Percentiles rank a stretch among this genome's conserved stretches.
Evolutionary conservation across 2,888 invertebrate genomes (phyloP).

Genomic region (Scaptomyza tumidula): DNA sequence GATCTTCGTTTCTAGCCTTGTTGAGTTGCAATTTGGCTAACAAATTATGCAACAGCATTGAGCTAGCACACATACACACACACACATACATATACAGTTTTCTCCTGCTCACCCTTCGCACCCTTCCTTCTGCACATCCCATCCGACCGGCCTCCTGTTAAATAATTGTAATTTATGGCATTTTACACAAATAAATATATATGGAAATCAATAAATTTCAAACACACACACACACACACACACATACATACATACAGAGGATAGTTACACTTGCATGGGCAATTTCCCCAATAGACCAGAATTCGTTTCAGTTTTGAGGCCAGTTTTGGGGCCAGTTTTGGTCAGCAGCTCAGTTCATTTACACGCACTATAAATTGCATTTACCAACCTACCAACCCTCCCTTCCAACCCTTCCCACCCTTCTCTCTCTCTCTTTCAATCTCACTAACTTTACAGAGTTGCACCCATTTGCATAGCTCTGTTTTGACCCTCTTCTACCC

Average conservation of each 20-base stretch:
- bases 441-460: background rate
- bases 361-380: slow-evolving; percentile 70
- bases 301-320: slow-evolving; percentile 40
- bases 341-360: slow-evolving; percentile 56
- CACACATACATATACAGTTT: slow-evolving; percentile 13
- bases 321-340: slow-evolving; percentile 42
- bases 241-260: slow-evolving; percentile 3
- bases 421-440: background rate
- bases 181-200: slow-evolving; percentile 76
- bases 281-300: slow-evolving; percentile 55
- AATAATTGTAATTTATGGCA: slow-evolving; percentile 81
- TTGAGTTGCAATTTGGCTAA: slow-evolving; percentile 78
- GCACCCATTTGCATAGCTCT: background rate
- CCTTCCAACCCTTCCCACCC: background rate
- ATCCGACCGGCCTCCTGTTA: slow-evolving; percentile 59
- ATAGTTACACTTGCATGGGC: slow-evolving; percentile 31
- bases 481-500: background rate
- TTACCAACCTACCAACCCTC: slow-evolving; percentile 27
- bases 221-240: slow-evolving; percentile 23
- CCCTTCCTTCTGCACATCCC: slow-evolving; percentile 15
- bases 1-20: slow-evolving; percentile 62
- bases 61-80: slow-evolving; percentile 36
- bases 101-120: background rate
- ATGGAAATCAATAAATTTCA: slow-evolving; percentile 76
- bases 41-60: slow-evolving; percentile 72